These are phyloP conservation scores for Ophioninae sp. DNA, from an alignment of 2,888 invertebrate species.

Conservation along the genomic window DNA sequence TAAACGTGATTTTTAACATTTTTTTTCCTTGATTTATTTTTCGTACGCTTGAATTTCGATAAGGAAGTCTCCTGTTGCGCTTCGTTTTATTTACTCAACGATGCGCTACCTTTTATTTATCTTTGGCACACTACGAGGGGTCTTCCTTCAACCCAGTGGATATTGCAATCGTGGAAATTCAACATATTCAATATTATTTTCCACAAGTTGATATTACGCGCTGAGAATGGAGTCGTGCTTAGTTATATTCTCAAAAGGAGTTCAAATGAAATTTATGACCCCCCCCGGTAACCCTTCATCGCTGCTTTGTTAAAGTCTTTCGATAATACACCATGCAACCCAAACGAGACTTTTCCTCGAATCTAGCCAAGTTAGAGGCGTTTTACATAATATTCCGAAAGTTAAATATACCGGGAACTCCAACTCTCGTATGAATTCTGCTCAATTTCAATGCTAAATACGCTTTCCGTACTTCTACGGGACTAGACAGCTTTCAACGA, in stretches of 20 bases:
- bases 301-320: neutral
- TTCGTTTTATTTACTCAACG: too few relatives aligned
- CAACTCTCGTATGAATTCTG: neutral
- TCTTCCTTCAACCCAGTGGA: neutral
- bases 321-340: neutral
- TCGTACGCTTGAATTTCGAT: too few relatives aligned
- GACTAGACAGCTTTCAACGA: neutral
- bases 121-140: neutral
- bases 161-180: neutral
- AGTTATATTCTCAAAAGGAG: neutral
- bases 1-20: too few relatives aligned
- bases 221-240: neutral
- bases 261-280: neutral
- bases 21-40: too few relatives aligned
- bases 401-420: neutral
- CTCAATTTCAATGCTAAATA: neutral
- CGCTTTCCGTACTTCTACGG: neutral
- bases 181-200: slow-evolving; percentile 11
- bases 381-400: neutral
- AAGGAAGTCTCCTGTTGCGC: too few relatives aligned
- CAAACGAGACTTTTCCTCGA: neutral
- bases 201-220: slow-evolving; percentile 6
- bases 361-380: neutral
- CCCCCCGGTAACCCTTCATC: neutral
- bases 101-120: neutral